Percentiles rank a stretch among this genome's conserved stretches.
Evolutionary conservation across 2,113 vertebrate genomes (phyloP).

Genomic region (Syngnathoides biaculeatus): DNA sequence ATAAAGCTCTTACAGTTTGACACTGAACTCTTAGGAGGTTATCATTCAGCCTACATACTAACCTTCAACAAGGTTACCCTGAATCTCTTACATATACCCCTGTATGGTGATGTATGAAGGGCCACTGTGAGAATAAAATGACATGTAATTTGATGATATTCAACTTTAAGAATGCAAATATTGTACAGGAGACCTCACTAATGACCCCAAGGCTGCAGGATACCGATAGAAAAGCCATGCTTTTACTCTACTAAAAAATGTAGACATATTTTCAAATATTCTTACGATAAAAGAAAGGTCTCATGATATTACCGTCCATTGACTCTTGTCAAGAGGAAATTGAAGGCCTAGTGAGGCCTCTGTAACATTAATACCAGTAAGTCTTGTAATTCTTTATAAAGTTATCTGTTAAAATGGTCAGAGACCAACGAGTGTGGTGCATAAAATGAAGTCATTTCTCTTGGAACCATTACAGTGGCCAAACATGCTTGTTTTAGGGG

Average conservation of each 20-base stretch:
- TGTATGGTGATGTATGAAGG: slow-evolving; percentile 54
- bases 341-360: slow-evolving; percentile 19
- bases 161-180: slow-evolving; percentile 64
- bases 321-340: slow-evolving; percentile 41
- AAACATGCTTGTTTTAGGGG: slow-evolving; percentile 30
- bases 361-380: slow-evolving; percentile 34
- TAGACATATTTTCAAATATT: slow-evolving; percentile 4
- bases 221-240: neutral
- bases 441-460: slow-evolving; percentile 28
- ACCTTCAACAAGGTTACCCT: slow-evolving; percentile 58
- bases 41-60: slow-evolving; percentile 58
- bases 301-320: neutral
- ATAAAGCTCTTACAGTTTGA: slow-evolving; percentile 39
- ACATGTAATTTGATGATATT: slow-evolving; percentile 38
- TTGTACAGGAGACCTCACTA: slow-evolving; percentile 33
- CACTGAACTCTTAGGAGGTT: slow-evolving; percentile 27
- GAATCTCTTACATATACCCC: slow-evolving; percentile 46
- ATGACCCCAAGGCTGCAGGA: slow-evolving; percentile 36
- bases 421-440: neutral
- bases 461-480: slow-evolving; percentile 6
- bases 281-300: neutral
- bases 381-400: slow-evolving; percentile 24
- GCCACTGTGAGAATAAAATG: slow-evolving; percentile 43
- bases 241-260: neutral
- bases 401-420: too few species aligned